Base-by-base conservation (phyloP, 2,888 invertebrate genomes). In the Tridacna gigas region DNA sequence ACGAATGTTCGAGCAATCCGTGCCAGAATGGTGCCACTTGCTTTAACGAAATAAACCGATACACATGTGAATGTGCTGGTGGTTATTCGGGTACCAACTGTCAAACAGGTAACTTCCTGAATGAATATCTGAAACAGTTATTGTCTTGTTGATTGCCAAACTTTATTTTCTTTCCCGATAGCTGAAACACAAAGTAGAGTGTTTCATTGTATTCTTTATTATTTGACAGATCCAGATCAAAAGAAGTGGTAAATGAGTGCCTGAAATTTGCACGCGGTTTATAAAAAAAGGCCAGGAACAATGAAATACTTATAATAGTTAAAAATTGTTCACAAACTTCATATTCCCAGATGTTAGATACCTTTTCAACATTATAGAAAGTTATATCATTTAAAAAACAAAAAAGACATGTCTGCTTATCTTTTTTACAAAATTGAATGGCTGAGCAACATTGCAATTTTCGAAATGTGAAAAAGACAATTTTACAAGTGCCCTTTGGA, bases 1-100 rank as follows among this genome's bases (percentile, higher is more conserved):
- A 67, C n/a, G 67, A 67, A 67, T 67, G 67, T 67, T 20, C 20
- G 45, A 67, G 67, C n/a, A 45, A 67, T 67, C 67, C 67, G 5
- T 67, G 67, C 45, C 67, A 45, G 28, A 67, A 67, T 37, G 67
- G 67, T 18, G 67, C 67, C 18, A 45, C 67, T 5, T 67, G 67
- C 11, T n/a, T 45, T 5, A 45, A 67, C 22, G 4, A 67, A n/a
- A n/a, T 37, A 7, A 67, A 67, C 20, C n/a, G 15, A 18, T 67
- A 67, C n/a, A 45, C 67, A 11, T 67, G 67, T 28, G 20, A 37
- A 11, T 67, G 67, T 45, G 67, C 45, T 20, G 67, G n/a, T 18
- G 67, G 47, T n/a, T 67, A 45, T 20, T 45, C 67, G 18, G 67
- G 67, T 18, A 45, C 37, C 28, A 45, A 37, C 45, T 67, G 67